Percentiles rank a stretch among this genome's conserved stretches.
These are phyloP conservation scores for Anolis sagrei DNA, from an alignment of 2,113 vertebrate species.

Conservation along the genomic window DNA sequence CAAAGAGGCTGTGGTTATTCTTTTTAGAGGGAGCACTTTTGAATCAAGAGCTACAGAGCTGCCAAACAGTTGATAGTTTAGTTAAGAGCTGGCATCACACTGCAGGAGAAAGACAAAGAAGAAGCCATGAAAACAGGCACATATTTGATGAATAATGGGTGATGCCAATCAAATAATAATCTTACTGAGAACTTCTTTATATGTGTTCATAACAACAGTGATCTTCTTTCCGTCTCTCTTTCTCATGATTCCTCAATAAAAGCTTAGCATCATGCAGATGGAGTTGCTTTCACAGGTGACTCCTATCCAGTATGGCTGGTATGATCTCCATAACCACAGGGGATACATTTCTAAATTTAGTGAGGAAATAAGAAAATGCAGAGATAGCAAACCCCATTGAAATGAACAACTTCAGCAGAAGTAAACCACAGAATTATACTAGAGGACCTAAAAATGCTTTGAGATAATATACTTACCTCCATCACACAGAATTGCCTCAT, in stretches of 20 bases:
- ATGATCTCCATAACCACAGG: no score
- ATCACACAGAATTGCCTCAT: no score
- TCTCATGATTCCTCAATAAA: neutral
- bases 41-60: neutral
- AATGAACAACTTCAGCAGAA: no score
- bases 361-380: no score
- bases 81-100: neutral
- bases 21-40: neutral
- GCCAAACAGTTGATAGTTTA: neutral
- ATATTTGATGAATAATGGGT: neutral
- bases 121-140: neutral
- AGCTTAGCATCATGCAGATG: no score
- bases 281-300: no score
- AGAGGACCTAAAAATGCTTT: no score
- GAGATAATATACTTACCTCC: no score
- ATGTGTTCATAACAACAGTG: neutral
- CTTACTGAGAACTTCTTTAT: neutral
- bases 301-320: no score
- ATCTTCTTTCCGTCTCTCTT: neutral
- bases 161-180: neutral
- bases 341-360: no score
- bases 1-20: constrained; percentile 4
- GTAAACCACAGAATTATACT: no score
- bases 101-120: neutral
- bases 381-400: no score